Conservation (phyloP, 2,888 invertebrate genomes). For the Leptura quadrifasciata region DNA sequence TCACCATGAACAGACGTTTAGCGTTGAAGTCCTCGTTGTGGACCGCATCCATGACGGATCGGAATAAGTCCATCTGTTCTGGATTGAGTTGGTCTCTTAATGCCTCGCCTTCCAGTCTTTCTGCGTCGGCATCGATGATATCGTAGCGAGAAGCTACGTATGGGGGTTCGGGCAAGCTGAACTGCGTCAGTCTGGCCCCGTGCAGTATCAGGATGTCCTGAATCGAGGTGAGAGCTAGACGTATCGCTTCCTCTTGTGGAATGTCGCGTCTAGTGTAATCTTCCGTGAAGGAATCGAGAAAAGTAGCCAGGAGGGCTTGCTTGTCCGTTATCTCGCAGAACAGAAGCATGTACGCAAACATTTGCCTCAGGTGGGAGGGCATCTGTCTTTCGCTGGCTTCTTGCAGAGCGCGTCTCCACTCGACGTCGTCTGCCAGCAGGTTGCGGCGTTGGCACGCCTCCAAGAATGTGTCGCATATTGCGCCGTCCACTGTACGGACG, state of each 20-base stretch:
- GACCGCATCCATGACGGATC: neutral
- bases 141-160: neutral
- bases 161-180: constrained; percentile 5
- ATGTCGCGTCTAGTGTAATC: neutral
- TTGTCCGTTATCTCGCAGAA: neutral
- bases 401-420: neutral
- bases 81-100: neutral
- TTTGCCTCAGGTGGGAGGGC: neutral
- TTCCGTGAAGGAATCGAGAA: neutral
- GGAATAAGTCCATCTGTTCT: neutral
- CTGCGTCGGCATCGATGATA: neutral
- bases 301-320: neutral
- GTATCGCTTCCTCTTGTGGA: neutral
- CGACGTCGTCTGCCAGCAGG: constrained; percentile 16
- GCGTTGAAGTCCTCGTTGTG: neutral
- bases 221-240: neutral
- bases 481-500: constrained; percentile 18
- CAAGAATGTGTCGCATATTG: neutral
- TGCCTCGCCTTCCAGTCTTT: neutral
- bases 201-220: neutral
- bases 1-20: neutral
- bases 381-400: neutral
- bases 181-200: neutral
- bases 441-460: constrained; percentile 4
- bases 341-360: too few relatives aligned